Evolutionary conservation across 2,888 invertebrate genomes (phyloP).

Genomic region (Drosophila prolongata): DNA sequence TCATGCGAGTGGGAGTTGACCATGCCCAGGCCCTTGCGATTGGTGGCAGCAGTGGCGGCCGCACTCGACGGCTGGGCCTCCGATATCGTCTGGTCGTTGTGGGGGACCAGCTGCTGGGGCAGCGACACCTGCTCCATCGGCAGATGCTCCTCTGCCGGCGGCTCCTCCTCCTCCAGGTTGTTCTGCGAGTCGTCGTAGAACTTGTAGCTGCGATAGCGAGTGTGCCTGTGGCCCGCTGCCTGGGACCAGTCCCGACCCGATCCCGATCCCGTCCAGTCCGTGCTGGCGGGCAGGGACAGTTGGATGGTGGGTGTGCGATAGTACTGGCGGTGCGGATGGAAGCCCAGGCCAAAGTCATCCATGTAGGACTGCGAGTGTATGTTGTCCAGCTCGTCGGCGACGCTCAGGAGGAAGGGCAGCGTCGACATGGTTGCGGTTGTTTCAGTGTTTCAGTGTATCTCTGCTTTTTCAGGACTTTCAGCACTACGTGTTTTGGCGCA

Average conservation of each 20-base stretch:
- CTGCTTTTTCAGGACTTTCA: conserved; percentile 7
- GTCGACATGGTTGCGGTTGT: conserved; percentile 80
- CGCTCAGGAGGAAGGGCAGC: conserved; percentile 83
- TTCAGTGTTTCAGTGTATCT: conserved; percentile 9
- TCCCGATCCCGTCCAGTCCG: conserved; percentile 81
- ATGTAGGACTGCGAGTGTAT: conserved; percentile 83
- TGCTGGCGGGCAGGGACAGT: conserved; percentile 82
- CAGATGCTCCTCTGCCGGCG: conserved; percentile 30
- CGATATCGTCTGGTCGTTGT: conserved; percentile 14
- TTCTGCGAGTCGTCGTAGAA: conserved; percentile 81
- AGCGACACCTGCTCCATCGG: conserved; percentile 26
- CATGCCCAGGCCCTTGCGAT: conserved; percentile 51
- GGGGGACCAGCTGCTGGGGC: conserved; percentile 36
- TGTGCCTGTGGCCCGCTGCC: conserved; percentile 54
- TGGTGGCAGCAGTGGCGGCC: conserved; percentile 30
- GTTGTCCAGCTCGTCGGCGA: conserved; percentile 84
- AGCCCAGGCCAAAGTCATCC: conserved; percentile 84
- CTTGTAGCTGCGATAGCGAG: conserved; percentile 70
- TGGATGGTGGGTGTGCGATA: conserved; percentile 83
- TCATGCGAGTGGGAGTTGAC: conserved; percentile 67
- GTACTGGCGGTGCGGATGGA: conserved; percentile 84
- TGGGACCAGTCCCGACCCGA: conserved; percentile 60
- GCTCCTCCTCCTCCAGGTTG: conserved; percentile 70
- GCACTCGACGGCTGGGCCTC: conserved; percentile 8
- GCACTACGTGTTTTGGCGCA: conserved; percentile 10